phyloP scores from a whole-genome alignment of 1,140 invertebrate species.

The Oppia nitens region DNA sequence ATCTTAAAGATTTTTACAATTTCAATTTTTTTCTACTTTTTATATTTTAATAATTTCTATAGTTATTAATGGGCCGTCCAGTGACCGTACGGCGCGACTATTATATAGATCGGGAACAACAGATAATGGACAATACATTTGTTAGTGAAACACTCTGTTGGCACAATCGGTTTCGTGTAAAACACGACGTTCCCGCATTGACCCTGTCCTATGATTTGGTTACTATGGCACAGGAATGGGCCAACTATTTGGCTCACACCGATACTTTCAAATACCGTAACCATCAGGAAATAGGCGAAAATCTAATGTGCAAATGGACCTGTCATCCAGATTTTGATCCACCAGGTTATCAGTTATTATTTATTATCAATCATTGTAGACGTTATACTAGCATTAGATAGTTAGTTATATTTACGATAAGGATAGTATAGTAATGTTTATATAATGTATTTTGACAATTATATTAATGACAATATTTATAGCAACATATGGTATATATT shows the following conservation, averaged over 20 bases:
- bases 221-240: constrained; percentile 64
- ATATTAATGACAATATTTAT: too few species aligned
- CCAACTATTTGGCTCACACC: constrained; percentile 57
- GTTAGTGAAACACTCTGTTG: constrained; percentile 36
- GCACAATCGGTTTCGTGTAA: constrained; percentile 56
- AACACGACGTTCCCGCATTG: constrained; percentile 47
- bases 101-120: constrained; percentile 20
- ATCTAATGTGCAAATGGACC: constrained; percentile 36
- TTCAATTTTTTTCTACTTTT: too few species aligned
- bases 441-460: too few species aligned
- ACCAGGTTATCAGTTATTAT: constrained; percentile 4
- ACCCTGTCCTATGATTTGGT: constrained; percentile 53
- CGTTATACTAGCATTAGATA: too few species aligned
- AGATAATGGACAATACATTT: neutral
- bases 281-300: constrained; percentile 52
- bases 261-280: constrained; percentile 52
- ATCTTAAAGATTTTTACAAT: too few species aligned
- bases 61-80: neutral
- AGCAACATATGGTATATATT: too few species aligned
- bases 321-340: constrained; percentile 17
- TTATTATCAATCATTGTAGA: neutral
- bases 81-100: neutral
- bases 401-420: too few species aligned
- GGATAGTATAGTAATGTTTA: too few species aligned
- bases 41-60: too few species aligned